Base-by-base conservation (phyloP, 2,797 vertebrate species). In the Helostoma temminkii region DNA sequence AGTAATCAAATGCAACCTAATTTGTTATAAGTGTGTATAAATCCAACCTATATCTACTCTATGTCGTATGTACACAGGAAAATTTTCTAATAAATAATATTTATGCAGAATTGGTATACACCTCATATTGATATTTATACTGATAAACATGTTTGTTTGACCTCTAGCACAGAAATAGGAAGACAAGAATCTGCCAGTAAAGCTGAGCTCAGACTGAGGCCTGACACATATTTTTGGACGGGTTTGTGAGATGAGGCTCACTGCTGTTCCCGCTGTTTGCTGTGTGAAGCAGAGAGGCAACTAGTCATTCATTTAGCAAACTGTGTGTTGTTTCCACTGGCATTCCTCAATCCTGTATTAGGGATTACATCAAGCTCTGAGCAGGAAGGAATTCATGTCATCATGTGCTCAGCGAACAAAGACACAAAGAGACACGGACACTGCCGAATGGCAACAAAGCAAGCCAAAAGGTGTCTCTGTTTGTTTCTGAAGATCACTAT, bases 361-460 rank as follows among this genome's bases (percentile, higher is more conserved):
- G 83, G 87, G 90, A 94, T 94, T 93, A 92, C 91, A 91, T 91
- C 89, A 89, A 92, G 85, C 82, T 76, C 76, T 62, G 86, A 86
- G 87, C 87, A 88, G 83, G 86, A 88, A 86, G 84, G 84, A 92
- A 93, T 92, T 92, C 87, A 89, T 89, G 84, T 85, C 84, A 85
- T 93, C 91, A 90, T 93, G 92, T 92, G 93, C 85, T 89, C 68
- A 70, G 66, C 3, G 53, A 76, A 64, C 80, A 88, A 83, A 84
- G 45, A 85, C 72, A 86, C 87, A 89, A 82, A 84, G 66, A 85
- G 57, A 82, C 87, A 82, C 43, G 36, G 72, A 82, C 64, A 80
- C 81, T 80, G 83, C 58, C 71, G 45, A 82, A 84, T 82, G 78
- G 80, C 84, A 73, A 69, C 74, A 87, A 87, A 80, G 68, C 53